Evolutionary conservation across 2,113 vertebrate genomes (phyloP).

Genomic region (Struthio camelus): DNA sequence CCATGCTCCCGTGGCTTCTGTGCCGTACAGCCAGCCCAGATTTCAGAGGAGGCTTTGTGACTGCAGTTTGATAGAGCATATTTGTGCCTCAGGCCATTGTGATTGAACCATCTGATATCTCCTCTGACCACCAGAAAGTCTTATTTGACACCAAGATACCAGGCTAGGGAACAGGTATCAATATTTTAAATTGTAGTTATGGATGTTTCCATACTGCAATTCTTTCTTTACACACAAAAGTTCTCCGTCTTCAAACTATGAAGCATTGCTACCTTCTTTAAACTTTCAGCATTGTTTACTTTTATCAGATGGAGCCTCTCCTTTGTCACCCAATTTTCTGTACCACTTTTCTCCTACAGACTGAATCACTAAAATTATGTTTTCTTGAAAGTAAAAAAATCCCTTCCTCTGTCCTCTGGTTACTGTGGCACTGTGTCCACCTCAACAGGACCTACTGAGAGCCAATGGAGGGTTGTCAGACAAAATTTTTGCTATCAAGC

Average conservation of each 20-base stretch:
- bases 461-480: not conserved
- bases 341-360: not conserved
- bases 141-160: not conserved
- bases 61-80: fast-evolving
- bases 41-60: not conserved
- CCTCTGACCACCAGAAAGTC: not conserved
- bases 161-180: not conserved
- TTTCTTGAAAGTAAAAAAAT: not conserved
- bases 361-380: not conserved
- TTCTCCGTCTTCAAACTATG: not conserved
- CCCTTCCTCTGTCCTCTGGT: not conserved
- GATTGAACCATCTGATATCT: not conserved
- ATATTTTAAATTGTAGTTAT: not conserved
- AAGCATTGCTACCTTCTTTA: not conserved
- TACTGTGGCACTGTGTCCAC: not conserved
- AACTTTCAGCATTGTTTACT: not conserved
- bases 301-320: not conserved
- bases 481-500: not conserved
- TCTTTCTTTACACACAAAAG: not conserved
- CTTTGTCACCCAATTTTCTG: not conserved
- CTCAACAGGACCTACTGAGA: not conserved
- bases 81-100: not conserved
- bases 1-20: not conserved
- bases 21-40: not conserved
- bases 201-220: not conserved